phyloP scores from a whole-genome alignment of 2,888 invertebrate species.

The Phymatocera aterrima region DNA sequence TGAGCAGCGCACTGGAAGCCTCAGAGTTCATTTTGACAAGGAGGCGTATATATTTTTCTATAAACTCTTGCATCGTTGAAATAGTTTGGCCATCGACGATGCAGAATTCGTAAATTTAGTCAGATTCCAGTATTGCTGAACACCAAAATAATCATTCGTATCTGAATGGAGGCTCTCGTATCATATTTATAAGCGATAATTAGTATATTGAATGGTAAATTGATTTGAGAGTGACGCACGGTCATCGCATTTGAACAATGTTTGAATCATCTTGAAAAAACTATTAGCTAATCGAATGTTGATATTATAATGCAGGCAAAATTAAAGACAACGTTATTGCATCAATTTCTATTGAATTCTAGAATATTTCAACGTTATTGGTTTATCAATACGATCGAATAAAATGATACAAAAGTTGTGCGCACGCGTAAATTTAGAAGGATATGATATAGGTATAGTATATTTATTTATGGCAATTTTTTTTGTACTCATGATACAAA shows the following conservation, averaged over 20 bases:
- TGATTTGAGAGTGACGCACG: neutral
- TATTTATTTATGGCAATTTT: slow-evolving; percentile 36
- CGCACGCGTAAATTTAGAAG: neutral
- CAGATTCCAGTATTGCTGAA: slow-evolving; percentile 10
- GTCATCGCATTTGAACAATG: neutral
- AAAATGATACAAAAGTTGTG: slow-evolving; percentile 1
- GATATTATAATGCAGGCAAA: neutral
- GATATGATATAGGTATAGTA: neutral
- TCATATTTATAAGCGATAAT: neutral
- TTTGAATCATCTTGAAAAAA: neutral
- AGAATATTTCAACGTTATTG: neutral
- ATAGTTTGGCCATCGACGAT: neutral
- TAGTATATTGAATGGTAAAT: neutral
- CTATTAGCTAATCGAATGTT: neutral
- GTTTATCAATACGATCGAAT: neutral
- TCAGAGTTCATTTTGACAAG: neutral
- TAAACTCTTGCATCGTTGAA: neutral
- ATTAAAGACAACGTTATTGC: neutral
- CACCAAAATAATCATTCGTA: slow-evolving; percentile 1
- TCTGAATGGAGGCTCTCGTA: neutral
- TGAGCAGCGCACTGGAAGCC: neutral
- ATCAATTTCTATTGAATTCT: neutral
- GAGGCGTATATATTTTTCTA: neutral
- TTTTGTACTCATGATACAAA: neutral
- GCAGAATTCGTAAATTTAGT: neutral